phyloP scores from a whole-genome alignment of 2,888 invertebrate genomes.

The Labia minor region DNA sequence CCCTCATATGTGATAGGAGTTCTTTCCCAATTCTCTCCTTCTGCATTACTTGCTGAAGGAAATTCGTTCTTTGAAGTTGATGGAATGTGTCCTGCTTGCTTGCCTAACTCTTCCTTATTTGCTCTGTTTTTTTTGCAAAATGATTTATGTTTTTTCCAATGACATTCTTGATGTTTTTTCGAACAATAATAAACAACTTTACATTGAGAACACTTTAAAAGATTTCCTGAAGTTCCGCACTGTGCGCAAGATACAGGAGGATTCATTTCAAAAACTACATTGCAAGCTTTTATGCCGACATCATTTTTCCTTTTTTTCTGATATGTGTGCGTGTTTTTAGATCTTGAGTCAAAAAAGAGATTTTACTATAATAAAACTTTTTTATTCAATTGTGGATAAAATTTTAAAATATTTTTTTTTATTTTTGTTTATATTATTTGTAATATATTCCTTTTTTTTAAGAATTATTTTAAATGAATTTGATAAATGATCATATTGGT shows the following conservation, averaged over 20 bases:
- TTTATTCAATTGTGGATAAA: too few species aligned
- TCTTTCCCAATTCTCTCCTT: slow-evolving; percentile 20
- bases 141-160: slow-evolving; percentile 66
- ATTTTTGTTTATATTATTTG: too few species aligned
- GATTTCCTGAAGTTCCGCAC: slow-evolving; percentile 48
- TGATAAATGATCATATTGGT: too few species aligned
- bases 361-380: too few species aligned
- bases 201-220: slow-evolving; percentile 64
- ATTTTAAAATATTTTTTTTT: too few species aligned
- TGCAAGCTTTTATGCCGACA: slow-evolving; percentile 2
- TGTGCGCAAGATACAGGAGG: slow-evolving; percentile 32
- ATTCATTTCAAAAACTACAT: slow-evolving; percentile 24
- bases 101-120: slow-evolving; percentile 23
- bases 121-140: slow-evolving; percentile 27
- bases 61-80: slow-evolving; percentile 16
- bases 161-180: slow-evolving; percentile 63
- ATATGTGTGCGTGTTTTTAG: too few species aligned
- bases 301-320: not conserved
- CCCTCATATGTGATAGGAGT: slow-evolving; percentile 53
- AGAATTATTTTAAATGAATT: too few species aligned
- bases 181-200: slow-evolving; percentile 65
- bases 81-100: slow-evolving; percentile 16
- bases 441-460: too few species aligned
- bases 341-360: not conserved
- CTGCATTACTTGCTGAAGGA: slow-evolving; percentile 8